Evolutionary conservation across 2,113 vertebrate species (phyloP).

Genomic region (Cebus imitator): DNA sequence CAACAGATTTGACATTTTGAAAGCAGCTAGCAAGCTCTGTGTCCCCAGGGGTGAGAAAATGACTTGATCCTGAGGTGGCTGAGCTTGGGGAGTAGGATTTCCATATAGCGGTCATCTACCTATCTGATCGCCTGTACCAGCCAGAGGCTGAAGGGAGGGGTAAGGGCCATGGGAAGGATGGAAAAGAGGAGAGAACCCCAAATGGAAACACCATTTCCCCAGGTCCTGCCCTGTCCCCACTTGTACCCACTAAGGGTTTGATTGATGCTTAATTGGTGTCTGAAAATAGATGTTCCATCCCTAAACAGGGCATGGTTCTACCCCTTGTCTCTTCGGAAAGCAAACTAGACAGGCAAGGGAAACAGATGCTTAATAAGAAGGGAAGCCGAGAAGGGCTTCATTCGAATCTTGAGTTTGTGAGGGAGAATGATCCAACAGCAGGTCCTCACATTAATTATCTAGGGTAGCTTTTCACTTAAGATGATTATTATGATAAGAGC

Average conservation of each 20-base stretch:
- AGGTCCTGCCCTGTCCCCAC: background rate
- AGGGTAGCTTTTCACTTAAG: background rate
- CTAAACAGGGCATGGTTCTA: background rate
- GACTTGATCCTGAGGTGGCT: background rate
- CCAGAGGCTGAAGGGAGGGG: background rate
- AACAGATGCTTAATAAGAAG: background rate
- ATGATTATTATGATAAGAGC: background rate
- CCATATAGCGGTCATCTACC: background rate
- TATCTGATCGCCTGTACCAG: background rate
- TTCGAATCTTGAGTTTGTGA: background rate
- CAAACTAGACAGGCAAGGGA: background rate
- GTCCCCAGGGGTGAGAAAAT: background rate
- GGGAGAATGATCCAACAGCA: background rate
- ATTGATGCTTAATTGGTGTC: background rate
- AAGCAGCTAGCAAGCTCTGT: slow-evolving; percentile 20
- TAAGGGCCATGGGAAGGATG: accelerated
- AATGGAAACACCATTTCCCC: background rate
- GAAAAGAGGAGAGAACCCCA: too few relatives aligned
- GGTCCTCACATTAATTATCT: background rate
- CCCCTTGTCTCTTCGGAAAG: background rate
- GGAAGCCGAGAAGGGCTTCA: background rate
- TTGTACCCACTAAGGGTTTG: too few relatives aligned
- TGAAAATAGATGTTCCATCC: background rate
- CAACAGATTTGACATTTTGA: slow-evolving; percentile 53
- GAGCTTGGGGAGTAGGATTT: background rate